Evolutionary conservation across 2,797 vertebrate species (phyloP).

Genomic region (Bucorvus abyssinicus): DNA sequence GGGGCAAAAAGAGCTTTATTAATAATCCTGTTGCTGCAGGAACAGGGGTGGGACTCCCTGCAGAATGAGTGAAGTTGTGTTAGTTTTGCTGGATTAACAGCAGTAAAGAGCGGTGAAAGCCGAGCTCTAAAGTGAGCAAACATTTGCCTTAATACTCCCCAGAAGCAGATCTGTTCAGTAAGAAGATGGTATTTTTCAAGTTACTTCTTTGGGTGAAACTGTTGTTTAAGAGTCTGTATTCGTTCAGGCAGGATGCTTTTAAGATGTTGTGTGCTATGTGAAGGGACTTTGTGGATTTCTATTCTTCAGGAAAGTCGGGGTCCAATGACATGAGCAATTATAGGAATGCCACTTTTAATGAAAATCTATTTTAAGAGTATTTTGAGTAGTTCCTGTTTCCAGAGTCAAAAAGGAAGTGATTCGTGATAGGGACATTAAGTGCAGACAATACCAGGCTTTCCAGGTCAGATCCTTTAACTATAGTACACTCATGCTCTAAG

Average conservation of each 20-base stretch:
- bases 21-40: not conserved
- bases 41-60: not conserved
- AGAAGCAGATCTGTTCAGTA: not conserved
- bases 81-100: not conserved
- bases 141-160: not conserved
- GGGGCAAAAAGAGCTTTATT: not conserved
- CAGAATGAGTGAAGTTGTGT: fast-evolving
- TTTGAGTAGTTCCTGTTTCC: constrained; percentile 31
- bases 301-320: not conserved
- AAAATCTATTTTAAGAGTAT: not conserved
- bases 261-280: not conserved
- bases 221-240: not conserved
- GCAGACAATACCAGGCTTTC: not conserved
- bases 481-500: not conserved
- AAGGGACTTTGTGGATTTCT: not conserved
- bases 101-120: not conserved
- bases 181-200: not conserved
- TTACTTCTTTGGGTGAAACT: not conserved
- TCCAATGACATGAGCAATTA: not conserved
- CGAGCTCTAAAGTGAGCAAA: not conserved
- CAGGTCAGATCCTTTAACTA: not conserved
- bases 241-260: not conserved
- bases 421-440: not conserved
- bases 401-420: not conserved
- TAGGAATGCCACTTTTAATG: not conserved